Evolutionary conservation across 1,140 invertebrate genomes (phyloP), one percentile per base, ranked within the genome.

Genomic region (Araneus ventricosus): DNA sequence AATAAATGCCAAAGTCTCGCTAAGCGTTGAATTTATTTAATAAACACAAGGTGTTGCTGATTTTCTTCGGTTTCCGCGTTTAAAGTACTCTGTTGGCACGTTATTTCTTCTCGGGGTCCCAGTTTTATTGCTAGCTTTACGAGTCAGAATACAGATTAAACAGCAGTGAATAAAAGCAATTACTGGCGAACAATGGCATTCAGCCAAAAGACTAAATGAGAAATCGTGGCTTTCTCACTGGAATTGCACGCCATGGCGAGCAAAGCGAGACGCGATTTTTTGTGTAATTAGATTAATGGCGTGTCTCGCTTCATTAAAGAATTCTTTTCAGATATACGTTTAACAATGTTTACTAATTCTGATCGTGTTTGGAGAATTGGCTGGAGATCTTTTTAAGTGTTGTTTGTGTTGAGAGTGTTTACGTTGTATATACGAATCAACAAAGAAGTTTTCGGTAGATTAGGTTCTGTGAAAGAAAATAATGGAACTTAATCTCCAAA

Each of bases 111-210:
- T 79, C 30, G 30, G 37, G 37, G 61, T 39, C 52, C 22, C 24
- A 17, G 5, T 88, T 89, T 89, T 79, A 89, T 89, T 79, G 67
- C 88, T 59, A 27, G 30, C 27, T 89, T 89, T 89, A 79, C 70
- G 88, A 63, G 59, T n/a, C 70, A 79, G 88, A 89, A 89, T 89
- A 79, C 67, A 89, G 70, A 89, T 89, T 89, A 89, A 89, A 89
- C 88, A 79, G 39, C 39, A 30, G 67, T 57, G 88, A 79, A 89
- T 89, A 34, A 30, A 79, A 63, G 88, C 67, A 79, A 89, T 89
- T 89, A 89, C 34, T 17, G 67, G 4, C 27, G 30, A 52, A 89
- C 67, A 89, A 89, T 89, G 41, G 67, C 8, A 6, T 39, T 41
- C 67, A n/a, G 41, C 27, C n/a, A 5, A 57, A 61, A 61, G 10